Conservation (phyloP, 2,113 vertebrate species). For the Pan troglodytes region NHGRI_mPanTro3-v2.1_pri NC_072420.2:25657001-25657500, state of each 20-base stretch:
- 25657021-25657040: not conserved
- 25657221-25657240: not conserved
- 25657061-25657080: not conserved
- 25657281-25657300: not conserved
- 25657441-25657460: not conserved
- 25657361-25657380: not conserved
- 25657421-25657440: not conserved
- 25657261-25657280: too few relatives aligned
- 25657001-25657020: too few relatives aligned
- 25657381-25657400: not conserved
- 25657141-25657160: not conserved
- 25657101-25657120: not conserved
- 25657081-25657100: not conserved
- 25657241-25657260: not conserved
- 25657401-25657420: not conserved
- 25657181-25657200: not conserved
- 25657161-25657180: not conserved
- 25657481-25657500: not conserved
- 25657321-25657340: not conserved
- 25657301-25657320: not conserved
- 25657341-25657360: not conserved
- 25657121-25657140: not conserved
- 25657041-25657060: not conserved
- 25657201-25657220: not conserved
- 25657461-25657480: not conserved